Percentiles rank a stretch among this genome's conserved stretches.
phyloP scores from a whole-genome alignment of 2,797 vertebrate species.

The Rhodeus uyekii region DNA sequence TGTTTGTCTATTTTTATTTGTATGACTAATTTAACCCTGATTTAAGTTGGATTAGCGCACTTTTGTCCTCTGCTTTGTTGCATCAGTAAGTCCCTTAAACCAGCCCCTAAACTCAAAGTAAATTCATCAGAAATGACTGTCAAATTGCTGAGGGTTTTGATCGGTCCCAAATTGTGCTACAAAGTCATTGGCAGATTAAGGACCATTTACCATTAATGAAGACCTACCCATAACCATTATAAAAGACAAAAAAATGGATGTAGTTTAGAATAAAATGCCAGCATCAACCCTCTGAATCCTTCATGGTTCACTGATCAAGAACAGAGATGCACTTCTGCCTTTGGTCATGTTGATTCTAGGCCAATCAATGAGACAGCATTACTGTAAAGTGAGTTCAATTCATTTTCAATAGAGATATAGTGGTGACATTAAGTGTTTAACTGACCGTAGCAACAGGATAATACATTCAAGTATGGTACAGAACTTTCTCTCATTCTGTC shows the following conservation, averaged over 20 bases:
- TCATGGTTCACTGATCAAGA: constrained; percentile 8
- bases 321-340: constrained; percentile 4
- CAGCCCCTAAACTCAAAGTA: not conserved
- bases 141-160: not conserved
- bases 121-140: not conserved
- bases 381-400: constrained; percentile 26
- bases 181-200: not conserved
- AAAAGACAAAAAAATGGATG: not conserved
- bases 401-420: constrained; percentile 12
- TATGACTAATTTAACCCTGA: not conserved
- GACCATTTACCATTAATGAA: not conserved
- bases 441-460: not conserved
- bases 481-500: not conserved
- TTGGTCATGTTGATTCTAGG: constrained; percentile 23
- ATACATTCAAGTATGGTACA: not conserved
- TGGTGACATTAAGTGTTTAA: constrained; percentile 3
- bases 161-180: not conserved
- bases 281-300: not conserved
- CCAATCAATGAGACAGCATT: constrained; percentile 25
- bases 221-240: not conserved
- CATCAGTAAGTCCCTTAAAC: not conserved
- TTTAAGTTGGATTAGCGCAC: constrained; percentile 1
- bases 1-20: not conserved
- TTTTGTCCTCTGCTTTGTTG: not conserved
- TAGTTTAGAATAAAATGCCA: constrained; percentile 10